Conservation (phyloP, 2,113 vertebrate species). For the Paradisaea rubra region DNA sequence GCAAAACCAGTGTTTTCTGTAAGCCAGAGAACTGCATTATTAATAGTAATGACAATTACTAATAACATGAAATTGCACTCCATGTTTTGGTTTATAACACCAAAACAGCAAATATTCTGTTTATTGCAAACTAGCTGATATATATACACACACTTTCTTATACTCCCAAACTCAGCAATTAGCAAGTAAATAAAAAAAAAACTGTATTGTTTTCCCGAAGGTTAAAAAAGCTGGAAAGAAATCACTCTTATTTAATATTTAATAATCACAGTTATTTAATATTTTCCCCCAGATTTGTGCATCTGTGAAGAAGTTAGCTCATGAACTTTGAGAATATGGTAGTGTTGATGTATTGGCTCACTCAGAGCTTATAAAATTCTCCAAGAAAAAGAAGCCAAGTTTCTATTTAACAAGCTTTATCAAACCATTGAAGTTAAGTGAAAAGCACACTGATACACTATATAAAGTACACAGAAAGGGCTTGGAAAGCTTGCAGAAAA, state of each 20-base stretch:
- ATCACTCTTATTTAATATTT: not conserved
- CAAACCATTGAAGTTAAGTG: conserved; percentile 26
- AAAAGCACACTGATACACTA: not conserved
- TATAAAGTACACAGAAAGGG: conserved; percentile 14
- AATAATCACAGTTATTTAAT: not conserved
- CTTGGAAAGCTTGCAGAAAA: conserved; percentile 12
- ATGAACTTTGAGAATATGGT: not conserved
- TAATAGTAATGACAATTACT: not conserved
- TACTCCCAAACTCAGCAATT: not conserved
- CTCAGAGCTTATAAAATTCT: not conserved
- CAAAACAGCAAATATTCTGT: not conserved
- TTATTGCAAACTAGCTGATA: not conserved
- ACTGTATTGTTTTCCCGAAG: not conserved
- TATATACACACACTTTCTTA: not conserved
- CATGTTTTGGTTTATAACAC: not conserved
- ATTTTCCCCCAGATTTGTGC: not conserved
- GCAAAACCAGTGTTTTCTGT: not conserved
- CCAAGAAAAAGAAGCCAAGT: conserved; percentile 28
- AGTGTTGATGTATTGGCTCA: not conserved
- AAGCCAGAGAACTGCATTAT: not conserved
- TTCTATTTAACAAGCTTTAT: conserved; percentile 60
- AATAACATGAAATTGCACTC: not conserved
- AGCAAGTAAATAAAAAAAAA: not conserved
- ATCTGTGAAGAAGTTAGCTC: not conserved
- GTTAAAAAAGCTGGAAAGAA: not conserved